Evolutionary conservation across 1,140 invertebrate genomes (phyloP).

Genomic region (Acromyrmex charruanus): DNA sequence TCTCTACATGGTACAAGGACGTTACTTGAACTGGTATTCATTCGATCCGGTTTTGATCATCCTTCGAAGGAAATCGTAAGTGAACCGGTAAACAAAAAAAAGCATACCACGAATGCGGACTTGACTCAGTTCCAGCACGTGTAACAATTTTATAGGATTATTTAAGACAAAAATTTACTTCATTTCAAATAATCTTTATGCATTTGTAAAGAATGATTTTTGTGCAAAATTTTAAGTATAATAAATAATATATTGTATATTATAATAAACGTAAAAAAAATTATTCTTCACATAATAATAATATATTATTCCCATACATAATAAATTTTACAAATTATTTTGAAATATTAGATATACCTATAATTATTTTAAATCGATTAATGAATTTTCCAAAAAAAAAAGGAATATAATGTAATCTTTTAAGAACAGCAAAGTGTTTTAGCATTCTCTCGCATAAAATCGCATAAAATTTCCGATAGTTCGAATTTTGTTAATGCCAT

Average conservation of each 20-base stretch:
- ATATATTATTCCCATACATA: background rate
- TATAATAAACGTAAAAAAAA: background rate
- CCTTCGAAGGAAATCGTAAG: constrained; percentile 71
- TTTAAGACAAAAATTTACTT: constrained; percentile 15
- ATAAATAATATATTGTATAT: background rate
- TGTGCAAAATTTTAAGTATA: background rate
- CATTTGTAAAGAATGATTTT: constrained; percentile 8
- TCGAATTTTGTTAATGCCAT: constrained; percentile 52
- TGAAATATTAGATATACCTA: background rate
- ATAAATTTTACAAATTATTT: constrained; percentile 6
- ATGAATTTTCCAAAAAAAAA: background rate
- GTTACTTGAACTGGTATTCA: constrained; percentile 67
- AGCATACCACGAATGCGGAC: constrained; percentile 6
- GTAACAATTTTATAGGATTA: constrained; percentile 31
- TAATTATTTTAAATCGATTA: background rate
- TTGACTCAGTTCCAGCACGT: constrained; percentile 29
- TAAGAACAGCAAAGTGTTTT: background rate
- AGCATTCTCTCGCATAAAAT: background rate
- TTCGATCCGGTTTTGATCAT: constrained; percentile 73
- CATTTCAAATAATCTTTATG: background rate
- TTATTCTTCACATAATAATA: constrained; percentile 8
- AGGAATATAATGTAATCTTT: background rate
- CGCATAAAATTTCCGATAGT: constrained; percentile 25
- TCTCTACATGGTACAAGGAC: constrained; percentile 63
- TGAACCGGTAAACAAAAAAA: constrained; percentile 68